Evolutionary conservation across 2,797 vertebrate species (phyloP).

Genomic region (Trematomus bernacchii): DNA sequence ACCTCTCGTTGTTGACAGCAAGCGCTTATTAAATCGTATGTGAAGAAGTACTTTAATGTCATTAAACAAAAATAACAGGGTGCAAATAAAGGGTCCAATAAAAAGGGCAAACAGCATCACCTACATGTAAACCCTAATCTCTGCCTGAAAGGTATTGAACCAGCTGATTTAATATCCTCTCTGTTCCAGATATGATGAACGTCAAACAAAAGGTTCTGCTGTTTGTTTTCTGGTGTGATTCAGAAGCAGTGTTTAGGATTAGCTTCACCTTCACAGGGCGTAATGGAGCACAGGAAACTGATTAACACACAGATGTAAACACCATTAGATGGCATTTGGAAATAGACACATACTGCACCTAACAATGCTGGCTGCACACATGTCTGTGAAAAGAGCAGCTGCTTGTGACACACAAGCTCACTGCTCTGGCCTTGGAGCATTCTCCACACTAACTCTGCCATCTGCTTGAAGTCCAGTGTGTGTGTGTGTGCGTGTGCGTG

Average conservation of each 20-base stretch:
- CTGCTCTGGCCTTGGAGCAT: slow-evolving; percentile 35
- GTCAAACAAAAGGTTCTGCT: neutral
- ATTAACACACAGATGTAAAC: slow-evolving; percentile 9
- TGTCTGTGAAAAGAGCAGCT: slow-evolving; percentile 29
- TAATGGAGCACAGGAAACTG: neutral
- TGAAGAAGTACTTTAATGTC: slow-evolving; percentile 2
- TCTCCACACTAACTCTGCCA: slow-evolving; percentile 42
- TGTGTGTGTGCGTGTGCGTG: slow-evolving; percentile 37
- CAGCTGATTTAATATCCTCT: neutral
- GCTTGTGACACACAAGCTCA: slow-evolving; percentile 30
- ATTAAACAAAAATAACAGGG: neutral
- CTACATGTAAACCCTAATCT: neutral
- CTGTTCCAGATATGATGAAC: neutral
- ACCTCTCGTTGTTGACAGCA: neutral
- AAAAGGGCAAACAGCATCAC: neutral
- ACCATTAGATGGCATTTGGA: too few relatives aligned
- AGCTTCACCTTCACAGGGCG: neutral
- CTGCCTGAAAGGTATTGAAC: neutral
- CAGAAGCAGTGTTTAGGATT: slow-evolving; percentile 16
- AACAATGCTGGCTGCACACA: slow-evolving; percentile 4
- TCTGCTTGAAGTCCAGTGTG: slow-evolving; percentile 57
- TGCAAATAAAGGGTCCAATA: neutral
- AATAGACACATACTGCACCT: neutral
- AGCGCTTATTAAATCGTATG: neutral
- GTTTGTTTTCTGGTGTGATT: slow-evolving; percentile 3